A percentile compares a stretch with the other conserved stretches of the same genome.
These are phyloP conservation scores for Catalaphyllia jardinei DNA, from an alignment of 64 coral and sea anemone genomes.

Conservation along the genomic window DNA sequence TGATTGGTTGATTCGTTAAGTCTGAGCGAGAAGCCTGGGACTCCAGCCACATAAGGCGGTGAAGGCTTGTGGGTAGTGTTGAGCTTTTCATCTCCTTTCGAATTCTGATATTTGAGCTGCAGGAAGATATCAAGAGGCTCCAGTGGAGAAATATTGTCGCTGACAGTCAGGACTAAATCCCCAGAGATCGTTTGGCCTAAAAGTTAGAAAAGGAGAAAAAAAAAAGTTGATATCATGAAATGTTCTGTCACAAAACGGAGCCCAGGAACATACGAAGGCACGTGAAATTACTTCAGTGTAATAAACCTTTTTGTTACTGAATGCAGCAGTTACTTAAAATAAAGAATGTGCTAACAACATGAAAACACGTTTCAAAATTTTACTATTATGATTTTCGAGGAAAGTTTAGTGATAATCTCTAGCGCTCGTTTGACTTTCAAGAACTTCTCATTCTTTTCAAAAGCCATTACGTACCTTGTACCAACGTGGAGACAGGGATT, in stretches of 20 bases:
- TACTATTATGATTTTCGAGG: too few relatives aligned
- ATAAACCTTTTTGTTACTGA: too few relatives aligned
- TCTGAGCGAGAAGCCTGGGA: slow-evolving; percentile 72
- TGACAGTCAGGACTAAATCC: slow-evolving; percentile 51
- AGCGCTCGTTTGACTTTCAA: background rate
- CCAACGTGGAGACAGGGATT: background rate
- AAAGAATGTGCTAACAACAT: too few relatives aligned
- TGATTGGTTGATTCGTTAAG: slow-evolving; percentile 44
- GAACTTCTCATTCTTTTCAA: background rate
- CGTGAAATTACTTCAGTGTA: too few relatives aligned
- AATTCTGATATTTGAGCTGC: slow-evolving; percentile 57
- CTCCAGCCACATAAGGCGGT: slow-evolving; percentile 66
- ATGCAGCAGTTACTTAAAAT: too few relatives aligned
- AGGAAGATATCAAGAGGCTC: slow-evolving; percentile 67
- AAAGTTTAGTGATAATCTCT: background rate
- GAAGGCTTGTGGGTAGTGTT: slow-evolving; percentile 53
- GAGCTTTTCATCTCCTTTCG: slow-evolving; percentile 28
- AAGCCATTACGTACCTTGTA: slow-evolving; percentile 25
- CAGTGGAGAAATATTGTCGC: slow-evolving; percentile 62
- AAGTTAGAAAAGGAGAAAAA: background rate
- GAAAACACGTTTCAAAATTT: too few relatives aligned
- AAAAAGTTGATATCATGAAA: background rate
- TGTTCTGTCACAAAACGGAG: background rate
- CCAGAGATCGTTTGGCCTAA: slow-evolving; percentile 63
- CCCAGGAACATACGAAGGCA: background rate